Percentiles rank a stretch among this genome's conserved stretches.
These are phyloP conservation scores for Microplitis deprimator DNA, from an alignment of 2,888 invertebrate species.

Conservation along the genomic window DNA sequence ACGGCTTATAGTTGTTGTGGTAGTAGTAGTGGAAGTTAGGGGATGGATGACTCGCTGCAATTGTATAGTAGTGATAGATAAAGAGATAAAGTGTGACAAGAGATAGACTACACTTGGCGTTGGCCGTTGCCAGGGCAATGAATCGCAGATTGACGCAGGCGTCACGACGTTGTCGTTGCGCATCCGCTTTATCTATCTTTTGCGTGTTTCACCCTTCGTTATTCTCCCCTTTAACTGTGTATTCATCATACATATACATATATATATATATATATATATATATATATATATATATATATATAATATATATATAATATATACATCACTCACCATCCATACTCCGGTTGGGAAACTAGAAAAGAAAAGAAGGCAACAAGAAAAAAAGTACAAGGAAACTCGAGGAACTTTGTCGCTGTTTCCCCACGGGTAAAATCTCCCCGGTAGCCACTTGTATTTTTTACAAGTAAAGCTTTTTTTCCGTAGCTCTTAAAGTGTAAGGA, in stretches of 20 bases:
- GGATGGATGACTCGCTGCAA: slow-evolving; percentile 20
- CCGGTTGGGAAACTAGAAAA: neutral
- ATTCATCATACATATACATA: neutral
- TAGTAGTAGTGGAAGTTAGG: slow-evolving; percentile 21
- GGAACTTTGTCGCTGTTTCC: neutral
- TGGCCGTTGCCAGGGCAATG: slow-evolving; percentile 66
- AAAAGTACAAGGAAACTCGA: neutral
- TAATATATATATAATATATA: neutral
- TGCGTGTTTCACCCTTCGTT: slow-evolving; percentile 44
- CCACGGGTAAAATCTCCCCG: neutral
- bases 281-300: slow-evolving; percentile 12
- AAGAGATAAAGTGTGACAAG: slow-evolving; percentile 45
- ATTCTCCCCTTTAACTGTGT: slow-evolving; percentile 31
- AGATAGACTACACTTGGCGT: slow-evolving; percentile 46
- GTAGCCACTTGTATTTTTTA: slow-evolving; percentile 27
- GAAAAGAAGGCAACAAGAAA: neutral
- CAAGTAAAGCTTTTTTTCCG: slow-evolving; percentile 10
- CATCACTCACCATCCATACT: neutral
- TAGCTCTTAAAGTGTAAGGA: slow-evolving; percentile 17
- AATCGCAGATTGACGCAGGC: slow-evolving; percentile 65
- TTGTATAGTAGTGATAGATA: slow-evolving; percentile 22
- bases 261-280: slow-evolving; percentile 4
- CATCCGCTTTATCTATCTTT: slow-evolving; percentile 47
- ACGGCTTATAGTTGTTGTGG: slow-evolving; percentile 21
- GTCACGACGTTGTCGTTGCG: slow-evolving; percentile 55